Evolutionary conservation across 2,797 vertebrate genomes (phyloP), one percentile per base, ranked within the genome.

Genomic region (Aselliscus stoliczkanus): DNA sequence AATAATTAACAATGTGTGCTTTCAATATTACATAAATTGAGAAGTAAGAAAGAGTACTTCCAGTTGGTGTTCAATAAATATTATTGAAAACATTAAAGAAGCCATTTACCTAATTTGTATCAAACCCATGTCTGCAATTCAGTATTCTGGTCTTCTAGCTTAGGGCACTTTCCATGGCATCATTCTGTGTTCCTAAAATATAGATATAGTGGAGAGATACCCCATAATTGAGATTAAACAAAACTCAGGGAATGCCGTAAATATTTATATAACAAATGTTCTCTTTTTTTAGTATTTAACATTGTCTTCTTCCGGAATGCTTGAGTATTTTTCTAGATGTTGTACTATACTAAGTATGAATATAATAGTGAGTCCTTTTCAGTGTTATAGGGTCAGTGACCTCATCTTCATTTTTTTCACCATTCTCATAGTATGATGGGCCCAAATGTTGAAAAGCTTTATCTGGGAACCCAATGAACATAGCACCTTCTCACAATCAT

Each of bases 171-270:
- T 76, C 58, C 12, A 56, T 70, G 20, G 10, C 21, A 54, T 70
- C 11, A 7, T 90, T 97, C 34, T 79, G 7, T 60, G 14, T 69
- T 56, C 20, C 27, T 79, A 76, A 97, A 96, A 91, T 89, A 72
- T 42, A 83, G 15, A 56, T 84, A 37, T 90, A 31, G 76, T 27
- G 77, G 21, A 81, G 50, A 96, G 27, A 62, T n/a, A 54, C 3
- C 47, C 56, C 50, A 69, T 25, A 60, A 72, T 39, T 91, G 5
- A 89, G 56, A 89, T 79, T 80, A 95, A 89, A 79, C 23, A 69
- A 79, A 83, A 73, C 25, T 88, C 67, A 64, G 23, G 4, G 29
- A 80, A 42, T 91, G 29, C 25, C 34, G 80, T 95, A 79, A 88
- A 18, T 77, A 88, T 81, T 90, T 72, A 52, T 29, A 31, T 56